Percentiles rank a stretch among this genome's conserved stretches.
Evolutionary conservation across 2,888 invertebrate species (phyloP).

Genomic region (Aromia moschata): DNA sequence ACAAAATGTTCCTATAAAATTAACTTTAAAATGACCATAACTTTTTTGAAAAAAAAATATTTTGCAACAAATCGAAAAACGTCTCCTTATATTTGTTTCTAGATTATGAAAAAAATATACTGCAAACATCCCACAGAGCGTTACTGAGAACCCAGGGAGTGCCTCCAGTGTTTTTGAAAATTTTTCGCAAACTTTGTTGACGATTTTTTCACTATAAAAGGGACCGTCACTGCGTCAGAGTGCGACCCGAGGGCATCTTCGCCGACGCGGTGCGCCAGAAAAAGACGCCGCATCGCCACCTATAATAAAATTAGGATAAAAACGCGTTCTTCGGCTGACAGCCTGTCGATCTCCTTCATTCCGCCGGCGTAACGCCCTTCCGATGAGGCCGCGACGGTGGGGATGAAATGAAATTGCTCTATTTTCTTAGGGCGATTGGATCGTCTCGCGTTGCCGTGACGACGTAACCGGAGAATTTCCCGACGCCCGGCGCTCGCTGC

Average conservation of each 20-base stretch:
- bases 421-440: slow-evolving; percentile 37
- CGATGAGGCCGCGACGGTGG: slow-evolving; percentile 13
- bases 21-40: too few species aligned
- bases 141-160: too few species aligned
- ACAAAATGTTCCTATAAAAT: too few species aligned
- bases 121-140: too few species aligned
- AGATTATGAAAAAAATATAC: too few species aligned
- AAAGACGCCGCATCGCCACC: slow-evolving; percentile 20
- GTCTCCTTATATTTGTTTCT: too few species aligned
- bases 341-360: slow-evolving; percentile 19
- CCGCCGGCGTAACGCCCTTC: slow-evolving; percentile 2
- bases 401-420: slow-evolving; percentile 39
- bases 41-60: too few species aligned
- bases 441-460: slow-evolving; percentile 31
- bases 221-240: too few species aligned
- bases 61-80: too few species aligned
- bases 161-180: too few species aligned
- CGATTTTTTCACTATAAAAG: too few species aligned
- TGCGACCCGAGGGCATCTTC: background rate
- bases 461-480: slow-evolving; percentile 25
- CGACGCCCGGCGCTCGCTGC: background rate
- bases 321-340: slow-evolving; percentile 11
- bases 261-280: slow-evolving; percentile 24
- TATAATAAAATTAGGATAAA: slow-evolving; percentile 33
- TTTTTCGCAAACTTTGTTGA: too few species aligned